phyloP scores from a whole-genome alignment of 1,140 invertebrate species.

The Linepithema humile region DNA sequence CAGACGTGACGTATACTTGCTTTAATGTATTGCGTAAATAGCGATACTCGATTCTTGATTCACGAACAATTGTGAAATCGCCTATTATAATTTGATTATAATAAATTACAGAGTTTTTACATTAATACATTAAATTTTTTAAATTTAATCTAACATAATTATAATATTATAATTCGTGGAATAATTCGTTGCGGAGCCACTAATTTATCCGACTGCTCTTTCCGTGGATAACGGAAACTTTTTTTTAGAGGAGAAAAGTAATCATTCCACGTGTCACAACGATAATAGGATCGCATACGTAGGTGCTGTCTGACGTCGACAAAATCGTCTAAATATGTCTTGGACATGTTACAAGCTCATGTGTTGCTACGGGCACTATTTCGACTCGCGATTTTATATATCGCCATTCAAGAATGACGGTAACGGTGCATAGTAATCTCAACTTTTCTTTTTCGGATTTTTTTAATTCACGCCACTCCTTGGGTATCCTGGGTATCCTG shows the following conservation, averaged over 20 bases:
- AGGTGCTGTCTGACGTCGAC: conserved; percentile 19
- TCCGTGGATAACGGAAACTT: neutral
- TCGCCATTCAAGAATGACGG: conserved; percentile 57
- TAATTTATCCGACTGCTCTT: no score
- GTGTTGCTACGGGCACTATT: conserved; percentile 53
- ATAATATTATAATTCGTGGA: no score
- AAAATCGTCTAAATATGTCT: conserved; percentile 67
- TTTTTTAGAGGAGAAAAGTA: no score
- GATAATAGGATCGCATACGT: neutral
- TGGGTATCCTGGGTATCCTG: neutral
- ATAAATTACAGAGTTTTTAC: no score
- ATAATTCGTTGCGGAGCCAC: no score
- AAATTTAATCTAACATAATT: no score
- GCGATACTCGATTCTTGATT: conserved; percentile 6
- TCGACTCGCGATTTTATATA: conserved; percentile 44
- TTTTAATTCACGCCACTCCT: neutral
- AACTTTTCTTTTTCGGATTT: neutral
- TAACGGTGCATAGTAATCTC: neutral
- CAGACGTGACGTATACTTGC: conserved; percentile 5
- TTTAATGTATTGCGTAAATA: neutral
- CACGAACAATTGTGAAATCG: neutral
- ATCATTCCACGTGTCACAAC: conserved; percentile 2
- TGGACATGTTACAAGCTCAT: conserved; percentile 57
- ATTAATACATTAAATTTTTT: no score
- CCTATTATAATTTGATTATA: neutral